These are phyloP conservation scores for Menura novaehollandiae DNA, from an alignment of 2,113 vertebrate genomes.

Conservation along the genomic window DNA sequence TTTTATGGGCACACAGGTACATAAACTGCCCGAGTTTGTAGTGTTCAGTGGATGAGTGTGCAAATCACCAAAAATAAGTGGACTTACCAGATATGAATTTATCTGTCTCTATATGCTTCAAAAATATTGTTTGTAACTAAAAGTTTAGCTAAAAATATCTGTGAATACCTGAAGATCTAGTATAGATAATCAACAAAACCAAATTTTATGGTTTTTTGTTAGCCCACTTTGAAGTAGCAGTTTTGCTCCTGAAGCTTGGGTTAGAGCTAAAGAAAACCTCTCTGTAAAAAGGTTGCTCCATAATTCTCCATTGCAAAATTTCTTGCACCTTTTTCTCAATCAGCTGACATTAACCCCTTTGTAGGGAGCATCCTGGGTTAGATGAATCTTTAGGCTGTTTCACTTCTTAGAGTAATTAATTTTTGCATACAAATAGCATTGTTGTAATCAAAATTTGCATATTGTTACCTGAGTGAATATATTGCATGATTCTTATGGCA, in stretches of 20 bases:
- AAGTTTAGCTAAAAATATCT: not conserved
- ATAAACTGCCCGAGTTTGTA: not conserved
- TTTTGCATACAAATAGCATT: not conserved
- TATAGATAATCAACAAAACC: not conserved
- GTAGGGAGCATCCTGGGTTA: not conserved
- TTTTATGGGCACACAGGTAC: not conserved
- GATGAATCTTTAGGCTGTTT: not conserved
- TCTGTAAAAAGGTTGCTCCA: not conserved
- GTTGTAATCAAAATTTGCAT: not conserved
- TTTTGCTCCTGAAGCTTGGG: not conserved
- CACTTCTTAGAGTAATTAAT: not conserved
- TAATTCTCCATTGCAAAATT: not conserved
- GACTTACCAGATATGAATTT: not conserved
- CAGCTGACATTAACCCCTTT: not conserved
- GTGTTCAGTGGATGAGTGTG: not conserved
- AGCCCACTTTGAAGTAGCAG: not conserved
- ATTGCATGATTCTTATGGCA: not conserved
- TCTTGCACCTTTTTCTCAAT: slow-evolving; percentile 36
- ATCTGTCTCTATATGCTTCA: not conserved
- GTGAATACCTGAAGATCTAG: not conserved
- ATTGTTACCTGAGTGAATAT: not conserved
- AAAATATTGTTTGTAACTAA: not conserved
- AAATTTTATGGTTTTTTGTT: not conserved
- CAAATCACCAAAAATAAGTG: not conserved
- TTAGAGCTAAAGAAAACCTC: not conserved